Conservation (phyloP, 1,140 invertebrate genomes). For the Vanessa atalanta region DNA sequence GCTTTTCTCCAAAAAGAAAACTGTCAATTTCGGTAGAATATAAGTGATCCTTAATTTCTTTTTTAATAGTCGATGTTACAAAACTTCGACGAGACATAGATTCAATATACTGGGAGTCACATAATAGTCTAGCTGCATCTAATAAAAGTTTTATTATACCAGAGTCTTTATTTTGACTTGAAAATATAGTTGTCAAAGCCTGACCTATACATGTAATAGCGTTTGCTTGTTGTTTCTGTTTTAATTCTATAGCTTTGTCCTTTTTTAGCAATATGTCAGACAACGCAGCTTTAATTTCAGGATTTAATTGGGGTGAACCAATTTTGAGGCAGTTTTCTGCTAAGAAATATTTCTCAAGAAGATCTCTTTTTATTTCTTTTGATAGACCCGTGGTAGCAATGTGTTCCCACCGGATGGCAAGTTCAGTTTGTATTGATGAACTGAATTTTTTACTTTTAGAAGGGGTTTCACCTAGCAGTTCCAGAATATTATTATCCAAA, state of each 20-base stretch:
- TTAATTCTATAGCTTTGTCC: neutral
- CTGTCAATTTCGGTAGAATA: too few relatives aligned
- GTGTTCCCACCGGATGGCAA: slow-evolving; percentile 3
- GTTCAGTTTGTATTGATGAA: slow-evolving; percentile 4
- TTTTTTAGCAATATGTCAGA: slow-evolving; percentile 1
- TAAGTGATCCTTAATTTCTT: too few relatives aligned
- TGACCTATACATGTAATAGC: slow-evolving; percentile 7
- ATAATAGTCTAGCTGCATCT: slow-evolving; percentile 6
- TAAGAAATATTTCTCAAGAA: slow-evolving; percentile 1
- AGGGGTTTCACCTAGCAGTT: slow-evolving; percentile 1
- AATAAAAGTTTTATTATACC: slow-evolving; percentile 2
- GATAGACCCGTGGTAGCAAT: neutral
- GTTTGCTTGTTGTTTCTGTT: neutral
- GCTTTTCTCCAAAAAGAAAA: too few relatives aligned
- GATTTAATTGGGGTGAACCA: slow-evolving; percentile 5
- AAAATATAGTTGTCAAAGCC: slow-evolving; percentile 4
- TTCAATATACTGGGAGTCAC: slow-evolving; percentile 7
- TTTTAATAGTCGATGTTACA: slow-evolving; percentile 8
- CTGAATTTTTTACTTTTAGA: slow-evolving; percentile 2
- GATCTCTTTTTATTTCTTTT: slow-evolving; percentile 6
- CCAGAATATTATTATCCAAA: slow-evolving; percentile 4
- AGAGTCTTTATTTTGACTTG: slow-evolving; percentile 9
- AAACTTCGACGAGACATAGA: neutral
- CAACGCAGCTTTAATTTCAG: slow-evolving; percentile 5
- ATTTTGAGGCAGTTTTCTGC: slow-evolving; percentile 1